These are phyloP conservation scores for Sebastes reedi DNA, from an alignment of 2,797 vertebrate genomes.

Conservation along the genomic window DNA sequence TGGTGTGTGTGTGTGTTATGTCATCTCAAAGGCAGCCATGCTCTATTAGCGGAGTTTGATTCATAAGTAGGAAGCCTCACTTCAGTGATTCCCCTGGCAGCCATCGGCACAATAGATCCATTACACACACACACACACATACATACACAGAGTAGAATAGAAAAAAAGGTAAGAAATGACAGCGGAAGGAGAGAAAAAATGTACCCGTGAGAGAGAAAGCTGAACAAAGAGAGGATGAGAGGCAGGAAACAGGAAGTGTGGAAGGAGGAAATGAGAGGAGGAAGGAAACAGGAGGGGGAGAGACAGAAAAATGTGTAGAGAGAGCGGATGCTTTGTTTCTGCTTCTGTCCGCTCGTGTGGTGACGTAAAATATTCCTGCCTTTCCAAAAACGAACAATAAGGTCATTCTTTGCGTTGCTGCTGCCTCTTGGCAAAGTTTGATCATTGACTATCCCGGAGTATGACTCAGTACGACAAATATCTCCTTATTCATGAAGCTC, in stretches of 20 bases:
- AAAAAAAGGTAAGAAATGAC: conserved; percentile 15
- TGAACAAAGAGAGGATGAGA: conserved; percentile 75
- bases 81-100: conserved; percentile 44
- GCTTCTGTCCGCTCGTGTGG: conserved; percentile 12
- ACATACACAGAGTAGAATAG: background rate
- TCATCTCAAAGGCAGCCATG: conserved; percentile 49
- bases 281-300: conserved; percentile 54
- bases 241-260: conserved; percentile 76
- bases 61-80: conserved; percentile 57
- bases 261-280: conserved; percentile 72
- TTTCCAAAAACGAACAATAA: conserved; percentile 37
- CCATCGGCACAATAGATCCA: conserved; percentile 40
- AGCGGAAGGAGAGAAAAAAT: conserved; percentile 29
- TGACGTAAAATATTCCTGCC: conserved; percentile 49
- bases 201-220: conserved; percentile 23
- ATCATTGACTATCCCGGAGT: background rate
- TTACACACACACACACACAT: conserved; percentile 13
- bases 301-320: conserved; percentile 45
- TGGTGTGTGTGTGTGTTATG: conserved; percentile 35
- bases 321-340: conserved; percentile 65
- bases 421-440: conserved; percentile 7
- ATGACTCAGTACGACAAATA: conserved; percentile 12
- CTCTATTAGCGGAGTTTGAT: conserved; percentile 59
- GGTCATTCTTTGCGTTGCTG: conserved; percentile 20
- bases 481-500: background rate